These are phyloP conservation scores for Rhinopomastus cyanomelas DNA, from an alignment of 2,113 vertebrate species.

Conservation along the genomic window DNA sequence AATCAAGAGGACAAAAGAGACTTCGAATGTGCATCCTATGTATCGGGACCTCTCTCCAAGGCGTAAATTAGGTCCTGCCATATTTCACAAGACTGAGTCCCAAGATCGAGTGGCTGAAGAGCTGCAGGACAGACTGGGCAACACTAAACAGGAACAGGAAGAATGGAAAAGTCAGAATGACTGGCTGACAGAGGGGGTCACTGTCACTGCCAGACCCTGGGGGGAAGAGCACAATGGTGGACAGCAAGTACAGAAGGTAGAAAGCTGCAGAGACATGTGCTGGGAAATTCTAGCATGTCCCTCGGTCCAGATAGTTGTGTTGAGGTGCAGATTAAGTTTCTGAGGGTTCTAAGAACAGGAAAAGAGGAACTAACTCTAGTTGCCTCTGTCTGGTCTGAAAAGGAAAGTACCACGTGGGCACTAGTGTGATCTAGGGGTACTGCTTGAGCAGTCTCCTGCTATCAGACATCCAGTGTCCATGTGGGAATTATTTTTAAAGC, in stretches of 20 bases:
- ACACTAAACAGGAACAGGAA: slow-evolving; percentile 80
- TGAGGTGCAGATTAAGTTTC: neutral
- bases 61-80: slow-evolving; percentile 86
- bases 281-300: neutral
- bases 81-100: slow-evolving; percentile 88
- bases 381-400: neutral
- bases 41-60: slow-evolving; percentile 87
- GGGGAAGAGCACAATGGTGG: slow-evolving; percentile 76
- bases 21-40: slow-evolving; percentile 91
- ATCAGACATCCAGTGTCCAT: neutral
- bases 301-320: neutral
- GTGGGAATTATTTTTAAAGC: neutral
- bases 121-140: slow-evolving; percentile 91
- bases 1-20: slow-evolving; percentile 95
- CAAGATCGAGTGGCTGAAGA: slow-evolving; percentile 91
- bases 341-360: neutral
- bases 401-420: neutral
- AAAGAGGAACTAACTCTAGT: neutral
- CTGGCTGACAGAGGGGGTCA: slow-evolving; percentile 89
- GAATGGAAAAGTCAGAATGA: slow-evolving; percentile 75
- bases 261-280: slow-evolving; percentile 4
- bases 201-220: slow-evolving; percentile 84
- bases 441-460: neutral
- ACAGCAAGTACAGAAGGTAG: slow-evolving; percentile 84
- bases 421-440: neutral